phyloP scores from a whole-genome alignment of 1,140 invertebrate genomes.

The Callitettix versicolor region DNA sequence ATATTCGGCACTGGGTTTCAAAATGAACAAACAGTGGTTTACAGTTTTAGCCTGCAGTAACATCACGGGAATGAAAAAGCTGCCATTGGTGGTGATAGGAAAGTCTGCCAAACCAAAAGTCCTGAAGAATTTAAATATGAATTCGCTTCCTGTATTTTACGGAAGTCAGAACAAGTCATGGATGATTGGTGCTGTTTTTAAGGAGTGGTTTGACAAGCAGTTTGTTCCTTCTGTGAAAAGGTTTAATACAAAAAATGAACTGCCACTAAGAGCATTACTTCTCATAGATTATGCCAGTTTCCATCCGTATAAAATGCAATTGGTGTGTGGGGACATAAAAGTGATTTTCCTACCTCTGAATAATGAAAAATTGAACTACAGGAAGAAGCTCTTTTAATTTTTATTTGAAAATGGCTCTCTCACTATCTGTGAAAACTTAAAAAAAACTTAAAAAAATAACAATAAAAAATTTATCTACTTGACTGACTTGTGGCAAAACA shows the following conservation, averaged over 20 bases:
- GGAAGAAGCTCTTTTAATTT: too few relatives aligned
- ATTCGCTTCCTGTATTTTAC: conserved; percentile 27
- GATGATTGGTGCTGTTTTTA: conserved; percentile 29
- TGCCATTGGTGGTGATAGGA: conserved; percentile 27
- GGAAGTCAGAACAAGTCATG: conserved; percentile 29
- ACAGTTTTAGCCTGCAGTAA: conserved; percentile 26
- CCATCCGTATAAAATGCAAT: conserved; percentile 13
- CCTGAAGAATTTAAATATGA: conserved; percentile 26
- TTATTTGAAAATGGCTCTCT: too few relatives aligned
- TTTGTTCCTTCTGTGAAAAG: background rate
- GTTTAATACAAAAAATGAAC: background rate
- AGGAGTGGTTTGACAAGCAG: conserved; percentile 27
- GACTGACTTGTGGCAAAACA: too few relatives aligned
- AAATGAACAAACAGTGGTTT: conserved; percentile 8
- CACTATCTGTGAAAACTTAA: too few relatives aligned
- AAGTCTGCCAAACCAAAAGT: conserved; percentile 26
- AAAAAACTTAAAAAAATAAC: too few relatives aligned
- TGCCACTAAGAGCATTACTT: background rate
- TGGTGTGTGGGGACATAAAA: background rate
- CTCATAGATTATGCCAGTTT: background rate
- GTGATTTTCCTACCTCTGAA: background rate
- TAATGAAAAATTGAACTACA: too few relatives aligned
- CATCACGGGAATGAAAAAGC: conserved; percentile 24
- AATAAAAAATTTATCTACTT: too few relatives aligned
- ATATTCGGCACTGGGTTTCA: background rate